These are phyloP conservation scores for Zaprionus africanus DNA, from an alignment of 1,140 invertebrate genomes.

Conservation along the genomic window DNA sequence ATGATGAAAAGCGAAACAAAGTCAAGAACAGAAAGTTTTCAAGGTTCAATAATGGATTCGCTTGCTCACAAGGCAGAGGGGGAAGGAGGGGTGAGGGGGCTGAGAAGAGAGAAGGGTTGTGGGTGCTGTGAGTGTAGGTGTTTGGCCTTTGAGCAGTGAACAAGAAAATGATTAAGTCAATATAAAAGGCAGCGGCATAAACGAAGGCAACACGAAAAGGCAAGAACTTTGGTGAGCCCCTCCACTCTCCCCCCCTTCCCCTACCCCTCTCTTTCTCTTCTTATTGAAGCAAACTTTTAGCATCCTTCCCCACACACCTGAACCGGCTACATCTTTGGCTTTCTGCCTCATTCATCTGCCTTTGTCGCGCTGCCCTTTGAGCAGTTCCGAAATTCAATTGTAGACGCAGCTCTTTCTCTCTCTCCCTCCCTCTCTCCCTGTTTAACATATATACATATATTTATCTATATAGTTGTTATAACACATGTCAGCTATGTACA, in stretches of 20 bases:
- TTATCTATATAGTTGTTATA: neutral
- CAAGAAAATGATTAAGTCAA: conserved; percentile 26
- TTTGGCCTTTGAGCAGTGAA: conserved; percentile 20
- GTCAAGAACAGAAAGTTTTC: conserved; percentile 14
- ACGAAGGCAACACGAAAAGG: conserved; percentile 2
- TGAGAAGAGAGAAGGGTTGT: neutral
- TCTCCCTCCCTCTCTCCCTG: neutral
- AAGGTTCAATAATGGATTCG: neutral
- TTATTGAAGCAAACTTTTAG: no score
- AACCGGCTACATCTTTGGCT: no score
- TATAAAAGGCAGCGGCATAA: conserved; percentile 20
- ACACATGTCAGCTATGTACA: neutral
- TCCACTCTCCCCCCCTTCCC: no score
- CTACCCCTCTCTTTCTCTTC: neutral
- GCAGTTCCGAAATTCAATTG: conserved; percentile 2
- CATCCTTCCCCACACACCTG: no score
- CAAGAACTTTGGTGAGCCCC: neutral
- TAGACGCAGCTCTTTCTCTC: neutral
- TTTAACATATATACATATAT: neutral
- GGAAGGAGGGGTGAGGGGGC: no score
- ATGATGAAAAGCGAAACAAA: neutral
- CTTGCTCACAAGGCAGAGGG: no score
- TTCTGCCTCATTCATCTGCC: no score
- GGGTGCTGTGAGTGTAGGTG: neutral
- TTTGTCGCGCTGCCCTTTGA: neutral